Evolutionary conservation across 2,888 invertebrate genomes (phyloP).

Genomic region (Gastrophysa polygoni): DNA sequence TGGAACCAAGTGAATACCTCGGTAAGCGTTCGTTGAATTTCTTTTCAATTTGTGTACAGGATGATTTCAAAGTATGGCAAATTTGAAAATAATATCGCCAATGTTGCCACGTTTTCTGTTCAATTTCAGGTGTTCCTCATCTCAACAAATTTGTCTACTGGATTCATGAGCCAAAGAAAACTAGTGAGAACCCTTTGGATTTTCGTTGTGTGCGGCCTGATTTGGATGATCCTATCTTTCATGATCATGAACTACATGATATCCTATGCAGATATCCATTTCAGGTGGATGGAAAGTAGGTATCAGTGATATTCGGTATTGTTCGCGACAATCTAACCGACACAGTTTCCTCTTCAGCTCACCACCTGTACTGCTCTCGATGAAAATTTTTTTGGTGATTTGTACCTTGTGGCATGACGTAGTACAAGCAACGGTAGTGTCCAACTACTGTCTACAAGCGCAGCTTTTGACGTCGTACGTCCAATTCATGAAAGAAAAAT

Average conservation of each 20-base stretch:
- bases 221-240: constrained; percentile 75
- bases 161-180: constrained; percentile 69
- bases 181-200: constrained; percentile 75
- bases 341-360: constrained; percentile 59
- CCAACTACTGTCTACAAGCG: constrained; percentile 83
- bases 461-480: constrained; percentile 78
- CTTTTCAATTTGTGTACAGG: no score
- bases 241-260: constrained; percentile 70
- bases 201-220: constrained; percentile 70
- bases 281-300: constrained; percentile 69
- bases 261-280: constrained; percentile 66
- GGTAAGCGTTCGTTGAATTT: no score
- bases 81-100: no score
- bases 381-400: constrained; percentile 69
- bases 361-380: constrained; percentile 54
- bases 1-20: no score
- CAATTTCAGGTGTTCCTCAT: constrained; percentile 73
- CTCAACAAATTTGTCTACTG: constrained; percentile 72
- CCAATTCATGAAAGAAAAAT: constrained; percentile 71
- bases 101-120: neutral
- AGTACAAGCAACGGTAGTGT: constrained; percentile 81
- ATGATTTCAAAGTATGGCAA: no score
- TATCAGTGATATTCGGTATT: no score
- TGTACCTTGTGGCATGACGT: constrained; percentile 80
- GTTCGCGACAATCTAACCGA: neutral